These are phyloP conservation scores for Chromoteleia sp. DNA, from an alignment of 2,888 invertebrate genomes.

Conservation along the genomic window DNA sequence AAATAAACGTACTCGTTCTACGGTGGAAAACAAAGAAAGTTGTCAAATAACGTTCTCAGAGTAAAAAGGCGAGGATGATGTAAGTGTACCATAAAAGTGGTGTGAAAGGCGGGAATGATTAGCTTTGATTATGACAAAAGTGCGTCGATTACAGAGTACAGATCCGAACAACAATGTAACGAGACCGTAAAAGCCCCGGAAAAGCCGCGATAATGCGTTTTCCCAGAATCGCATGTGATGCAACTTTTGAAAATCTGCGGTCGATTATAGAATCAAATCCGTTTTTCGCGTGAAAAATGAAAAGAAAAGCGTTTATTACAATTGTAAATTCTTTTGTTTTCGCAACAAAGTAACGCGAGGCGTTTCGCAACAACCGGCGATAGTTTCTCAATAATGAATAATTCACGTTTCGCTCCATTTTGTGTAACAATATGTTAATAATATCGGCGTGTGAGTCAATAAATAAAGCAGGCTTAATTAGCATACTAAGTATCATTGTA, in stretches of 20 bases:
- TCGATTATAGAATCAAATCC: constrained; percentile 35
- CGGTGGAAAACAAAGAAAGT: constrained; percentile 49
- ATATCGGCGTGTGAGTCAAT: constrained; percentile 43
- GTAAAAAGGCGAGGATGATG: constrained; percentile 47
- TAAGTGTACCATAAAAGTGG: constrained; percentile 58
- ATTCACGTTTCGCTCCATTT: constrained; percentile 60
- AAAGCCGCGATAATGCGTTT: constrained; percentile 17
- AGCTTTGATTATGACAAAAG: constrained; percentile 58
- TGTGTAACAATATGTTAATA: constrained; percentile 60
- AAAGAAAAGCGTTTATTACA: constrained; percentile 50
- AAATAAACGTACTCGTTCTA: constrained; percentile 38
- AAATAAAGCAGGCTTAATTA: constrained; percentile 43
- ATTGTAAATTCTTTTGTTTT: constrained; percentile 54
- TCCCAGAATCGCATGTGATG: constrained; percentile 37
- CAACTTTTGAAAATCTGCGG: constrained; percentile 41
- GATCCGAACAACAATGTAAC: constrained; percentile 46
- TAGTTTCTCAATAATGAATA: constrained; percentile 52
- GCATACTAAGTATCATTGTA: constrained; percentile 46
- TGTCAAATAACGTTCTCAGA: constrained; percentile 43
- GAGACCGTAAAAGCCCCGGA: constrained; percentile 22
- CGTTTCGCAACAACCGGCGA: constrained; percentile 48
- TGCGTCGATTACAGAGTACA: constrained; percentile 38
- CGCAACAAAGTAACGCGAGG: constrained; percentile 8
- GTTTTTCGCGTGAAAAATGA: constrained; percentile 15
- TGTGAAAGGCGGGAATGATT: constrained; percentile 51